phyloP scores from a whole-genome alignment of 2,113 vertebrate genomes.

The Conger conger region DNA sequence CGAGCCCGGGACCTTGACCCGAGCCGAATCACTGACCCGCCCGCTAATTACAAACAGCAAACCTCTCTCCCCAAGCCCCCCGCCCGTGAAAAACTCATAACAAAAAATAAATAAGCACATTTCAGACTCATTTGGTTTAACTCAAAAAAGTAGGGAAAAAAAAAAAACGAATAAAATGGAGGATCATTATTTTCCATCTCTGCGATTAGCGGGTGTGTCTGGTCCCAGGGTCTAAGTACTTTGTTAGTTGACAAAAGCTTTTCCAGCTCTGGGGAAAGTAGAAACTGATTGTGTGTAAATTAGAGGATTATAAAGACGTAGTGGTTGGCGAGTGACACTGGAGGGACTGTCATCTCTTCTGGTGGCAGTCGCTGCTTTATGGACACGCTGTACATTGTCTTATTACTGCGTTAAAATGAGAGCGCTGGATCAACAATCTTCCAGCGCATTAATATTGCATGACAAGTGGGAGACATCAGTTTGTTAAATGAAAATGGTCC shows the following conservation, averaged over 20 bases:
- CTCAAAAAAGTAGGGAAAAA: constrained; percentile 64
- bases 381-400: constrained; percentile 50
- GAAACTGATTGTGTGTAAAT: constrained; percentile 47
- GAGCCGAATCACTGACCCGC: constrained; percentile 74
- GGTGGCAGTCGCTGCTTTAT: constrained; percentile 37
- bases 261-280: constrained; percentile 37
- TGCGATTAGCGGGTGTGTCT: constrained; percentile 35
- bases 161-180: constrained; percentile 53
- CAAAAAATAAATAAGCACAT: too few species aligned
- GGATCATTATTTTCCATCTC: constrained; percentile 49
- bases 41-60: constrained; percentile 79
- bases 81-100: too few species aligned
- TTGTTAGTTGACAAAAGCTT: constrained; percentile 44
- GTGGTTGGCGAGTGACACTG: constrained; percentile 35
- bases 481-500: constrained; percentile 71
- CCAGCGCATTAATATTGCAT: constrained; percentile 64
- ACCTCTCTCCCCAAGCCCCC: constrained; percentile 73
- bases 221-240: constrained; percentile 35
- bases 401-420: constrained; percentile 57
- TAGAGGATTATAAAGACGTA: constrained; percentile 51
- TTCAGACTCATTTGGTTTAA: constrained; percentile 67
- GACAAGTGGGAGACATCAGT: constrained; percentile 67
- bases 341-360: constrained; percentile 40
- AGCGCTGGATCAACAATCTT: constrained; percentile 52
- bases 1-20: constrained; percentile 65